Evolutionary conservation across 2,113 vertebrate genomes (phyloP).

Genomic region (Thymallus thymallus): DNA sequence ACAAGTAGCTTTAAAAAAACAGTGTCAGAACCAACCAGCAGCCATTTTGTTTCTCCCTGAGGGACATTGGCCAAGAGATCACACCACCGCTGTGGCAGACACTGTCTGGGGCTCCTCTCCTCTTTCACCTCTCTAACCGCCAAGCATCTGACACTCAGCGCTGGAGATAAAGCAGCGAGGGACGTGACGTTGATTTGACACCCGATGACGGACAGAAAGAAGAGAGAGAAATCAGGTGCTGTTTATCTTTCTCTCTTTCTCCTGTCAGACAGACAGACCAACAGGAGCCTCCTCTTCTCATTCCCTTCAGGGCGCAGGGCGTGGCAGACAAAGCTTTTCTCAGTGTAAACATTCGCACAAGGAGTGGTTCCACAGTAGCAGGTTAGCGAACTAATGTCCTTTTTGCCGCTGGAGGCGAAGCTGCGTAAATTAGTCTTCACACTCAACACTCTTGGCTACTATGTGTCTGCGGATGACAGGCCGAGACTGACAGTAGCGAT

Average conservation of each 20-base stretch:
- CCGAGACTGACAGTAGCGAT: not conserved
- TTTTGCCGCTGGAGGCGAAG: constrained; percentile 21
- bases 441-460: constrained; percentile 2
- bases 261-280: not conserved
- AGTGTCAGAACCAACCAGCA: no score
- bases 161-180: constrained; percentile 33
- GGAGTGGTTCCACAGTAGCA: constrained; percentile 27
- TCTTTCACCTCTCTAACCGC: no score
- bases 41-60: no score
- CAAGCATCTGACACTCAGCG: constrained; percentile 44
- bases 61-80: no score
- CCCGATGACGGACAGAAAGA: constrained; percentile 38
- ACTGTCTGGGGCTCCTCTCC: constrained; percentile 30
- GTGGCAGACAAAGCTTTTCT: not conserved
- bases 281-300: not conserved
- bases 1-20: no score
- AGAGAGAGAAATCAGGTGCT: not conserved
- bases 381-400: constrained; percentile 4
- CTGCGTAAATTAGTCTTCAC: constrained; percentile 35
- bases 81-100: constrained; percentile 1
- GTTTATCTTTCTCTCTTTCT: not conserved
- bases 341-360: constrained; percentile 11
- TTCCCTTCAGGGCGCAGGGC: not conserved
- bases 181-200: constrained; percentile 43
- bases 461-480: not conserved